Evolutionary conservation across 2,113 vertebrate genomes (phyloP), one percentile per base, ranked within the genome.

Genomic region (Ceratotherium simum): DNA sequence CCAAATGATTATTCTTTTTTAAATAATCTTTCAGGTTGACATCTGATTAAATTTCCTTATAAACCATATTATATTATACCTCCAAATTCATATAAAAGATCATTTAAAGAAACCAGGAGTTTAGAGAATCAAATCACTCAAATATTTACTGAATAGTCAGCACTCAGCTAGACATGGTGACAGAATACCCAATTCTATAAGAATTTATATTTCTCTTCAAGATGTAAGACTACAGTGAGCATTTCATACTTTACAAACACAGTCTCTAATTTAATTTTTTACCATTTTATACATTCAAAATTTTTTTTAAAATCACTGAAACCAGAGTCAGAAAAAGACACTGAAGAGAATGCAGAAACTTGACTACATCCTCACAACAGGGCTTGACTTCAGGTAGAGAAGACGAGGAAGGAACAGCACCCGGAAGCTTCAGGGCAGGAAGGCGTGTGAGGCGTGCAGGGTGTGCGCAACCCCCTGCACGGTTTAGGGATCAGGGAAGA

Each of bases 401-500:
- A 46, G 42, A 83, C 6, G 8, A 46, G 27, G 6, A 78, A 51
- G 25, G 51, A 54, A 54, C 51, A 54, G 51, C 51, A 54, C 51
- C 12, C 51, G 13, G 11, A 84, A 70, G n/a, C 85, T 18, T 36
- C 72, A 64, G 60, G 23, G 18, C 6, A 69, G 75, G n/a, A 58
- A 17, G 2, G 0, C 8, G 16, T 2, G 4, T 4, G 12, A 58
- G n/a, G 46, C 5, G 3, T 7, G 8, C 0, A 27, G 31, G 5
- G 3, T n/a, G 70, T 54, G 31, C 25, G 12, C 3, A 9, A 67
- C 31, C 21, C 56, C 42, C 1, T 5, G 21, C 31, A 23, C 5
- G 62, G 14, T 10, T 72, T 10, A 69, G 36, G 42, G 70, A 78
- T 31, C 62, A 48, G 0, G 25, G 64, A n/a, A 75, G 4, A n/a